Conservation (phyloP, 2,113 vertebrate species). For the Brienomyrus longianalis region DNA sequence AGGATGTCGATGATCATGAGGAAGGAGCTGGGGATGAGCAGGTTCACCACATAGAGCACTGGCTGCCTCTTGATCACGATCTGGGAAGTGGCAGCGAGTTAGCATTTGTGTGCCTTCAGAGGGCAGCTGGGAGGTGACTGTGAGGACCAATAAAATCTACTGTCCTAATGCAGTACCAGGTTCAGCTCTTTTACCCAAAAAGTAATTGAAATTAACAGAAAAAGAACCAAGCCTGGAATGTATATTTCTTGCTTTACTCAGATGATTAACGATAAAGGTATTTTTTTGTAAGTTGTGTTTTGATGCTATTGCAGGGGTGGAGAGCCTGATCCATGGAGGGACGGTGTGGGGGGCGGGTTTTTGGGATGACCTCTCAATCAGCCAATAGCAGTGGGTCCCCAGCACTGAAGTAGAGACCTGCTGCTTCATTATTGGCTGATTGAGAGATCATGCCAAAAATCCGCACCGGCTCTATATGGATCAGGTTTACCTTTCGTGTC, state of each 20-base stretch:
- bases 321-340: no score
- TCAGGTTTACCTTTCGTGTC: no score
- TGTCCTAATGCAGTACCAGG: not conserved
- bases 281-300: not conserved
- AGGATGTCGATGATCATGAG: constrained; percentile 70
- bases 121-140: not conserved
- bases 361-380: no score
- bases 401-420: no score
- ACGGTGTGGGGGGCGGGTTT: no score
- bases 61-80: constrained; percentile 65
- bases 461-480: no score
- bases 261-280: not conserved
- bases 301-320: no score
- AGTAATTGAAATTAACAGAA: not conserved
- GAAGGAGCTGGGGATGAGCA: constrained; percentile 68
- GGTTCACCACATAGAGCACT: constrained; percentile 65
- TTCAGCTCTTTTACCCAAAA: not conserved
- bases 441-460: no score
- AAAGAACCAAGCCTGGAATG: not conserved
- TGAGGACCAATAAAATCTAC: not conserved
- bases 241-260: not conserved
- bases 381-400: no score
- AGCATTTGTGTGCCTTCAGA: not conserved
- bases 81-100: constrained; percentile 30
- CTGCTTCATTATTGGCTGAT: no score